Conservation (phyloP, 2,888 invertebrate genomes). For the Lysandra bellargus region DNA sequence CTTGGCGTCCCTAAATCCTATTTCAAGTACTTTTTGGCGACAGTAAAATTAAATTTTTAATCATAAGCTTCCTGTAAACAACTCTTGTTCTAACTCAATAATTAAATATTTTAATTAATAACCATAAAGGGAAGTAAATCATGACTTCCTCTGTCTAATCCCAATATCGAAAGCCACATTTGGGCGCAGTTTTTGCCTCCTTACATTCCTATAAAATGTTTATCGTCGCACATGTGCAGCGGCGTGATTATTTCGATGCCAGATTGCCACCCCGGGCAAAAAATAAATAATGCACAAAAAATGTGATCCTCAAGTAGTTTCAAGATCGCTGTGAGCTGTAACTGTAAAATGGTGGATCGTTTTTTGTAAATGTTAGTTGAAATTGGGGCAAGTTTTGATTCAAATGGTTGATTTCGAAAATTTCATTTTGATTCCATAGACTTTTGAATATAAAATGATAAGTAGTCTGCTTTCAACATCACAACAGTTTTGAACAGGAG, state of each 20-base stretch:
- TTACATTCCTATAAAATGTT: conserved; percentile 80
- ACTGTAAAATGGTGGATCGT: conserved; percentile 1
- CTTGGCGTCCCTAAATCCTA: not conserved
- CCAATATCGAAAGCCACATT: conserved; percentile 72
- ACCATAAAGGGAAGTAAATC: conserved; percentile 42
- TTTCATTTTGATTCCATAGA: not conserved
- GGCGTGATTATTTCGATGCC: conserved; percentile 77
- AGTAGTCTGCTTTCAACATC: no score
- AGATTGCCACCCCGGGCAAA: conserved; percentile 79
- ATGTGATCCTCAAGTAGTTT: conserved; percentile 34
- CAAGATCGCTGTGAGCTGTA: conserved; percentile 2
- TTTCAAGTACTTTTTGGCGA: not conserved
- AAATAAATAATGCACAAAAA: conserved; percentile 78
- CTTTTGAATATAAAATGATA: no score
- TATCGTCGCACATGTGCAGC: conserved; percentile 72
- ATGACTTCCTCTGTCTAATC: conserved; percentile 64
- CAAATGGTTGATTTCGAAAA: not conserved
- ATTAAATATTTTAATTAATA: conserved; percentile 47
- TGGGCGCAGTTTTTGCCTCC: conserved; percentile 74
- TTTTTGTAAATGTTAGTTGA: not conserved
- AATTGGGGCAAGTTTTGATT: not conserved
- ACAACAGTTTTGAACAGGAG: no score
- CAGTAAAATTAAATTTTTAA: not conserved
- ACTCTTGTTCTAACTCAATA: not conserved
- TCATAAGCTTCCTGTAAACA: not conserved